Base-by-base conservation (phyloP, 2,113 vertebrate genomes). In the Pipa parva region DNA sequence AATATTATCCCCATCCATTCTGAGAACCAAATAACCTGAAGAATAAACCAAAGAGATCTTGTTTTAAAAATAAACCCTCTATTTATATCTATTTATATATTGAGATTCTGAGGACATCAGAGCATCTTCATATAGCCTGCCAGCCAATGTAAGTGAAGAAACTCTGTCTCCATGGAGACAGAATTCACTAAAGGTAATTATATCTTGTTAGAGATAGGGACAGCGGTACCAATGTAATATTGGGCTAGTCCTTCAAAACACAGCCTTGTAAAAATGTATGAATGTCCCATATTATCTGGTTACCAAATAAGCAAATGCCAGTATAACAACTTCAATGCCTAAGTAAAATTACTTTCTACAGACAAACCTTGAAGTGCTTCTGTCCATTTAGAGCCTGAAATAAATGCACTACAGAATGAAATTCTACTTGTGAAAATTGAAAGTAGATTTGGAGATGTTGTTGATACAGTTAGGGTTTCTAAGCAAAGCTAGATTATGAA, bases 151-250 rank as follows among this genome's bases (percentile, higher is more conserved):
- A 21, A 25, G 36, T 25, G 15, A 22, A 8, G 37, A 22, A 18
- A 60, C 42, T 24, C n/a, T 42, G 37, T 55, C 33, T 59, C 52
- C 26, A 42, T 59, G 59, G 33, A 63, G 64, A 63, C 20, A 1
- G 22, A 18, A 42, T 18, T 54, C 59, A 59, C 31, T 50, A 57
- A 50, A 39, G 28, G 48, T 15, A 50, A 62, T 59, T 57, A 57
- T 24, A 37, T 66, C 52, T 51, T 56, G 58, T 33, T 57, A 26
- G 29, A 59, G 52, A 57, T 51, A 42, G 69, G 46, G 55, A 45
- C n/a, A 51, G 9, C 63, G 60, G 26, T 33, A 59, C 24, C 48
- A 29, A 51, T 42, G 60, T 25, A 29, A 48, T 71, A 29, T 29
- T 17, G 22, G 39, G 13, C 56, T 52, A 27, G 57, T 20, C 56